Evolutionary conservation across 2,113 vertebrate species (phyloP).

Genomic region (Heptranchias perlo): DNA sequence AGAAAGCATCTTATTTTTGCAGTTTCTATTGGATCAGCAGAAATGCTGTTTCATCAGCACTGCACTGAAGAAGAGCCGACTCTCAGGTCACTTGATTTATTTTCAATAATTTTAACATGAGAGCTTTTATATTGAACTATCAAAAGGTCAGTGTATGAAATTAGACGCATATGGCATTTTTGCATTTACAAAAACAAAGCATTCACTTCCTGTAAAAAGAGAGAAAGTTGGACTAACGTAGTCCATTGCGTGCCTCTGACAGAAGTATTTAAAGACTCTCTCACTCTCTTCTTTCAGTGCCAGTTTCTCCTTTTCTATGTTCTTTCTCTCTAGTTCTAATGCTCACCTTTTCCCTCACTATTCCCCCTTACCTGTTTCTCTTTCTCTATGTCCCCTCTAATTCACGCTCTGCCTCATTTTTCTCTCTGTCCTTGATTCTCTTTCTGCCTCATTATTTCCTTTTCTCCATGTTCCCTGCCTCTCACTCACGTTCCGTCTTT

Average conservation of each 20-base stretch:
- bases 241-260: background rate
- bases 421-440: background rate
- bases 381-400: background rate
- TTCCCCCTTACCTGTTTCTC: background rate
- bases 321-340: background rate
- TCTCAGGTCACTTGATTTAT: background rate
- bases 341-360: background rate
- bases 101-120: background rate
- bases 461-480: too few relatives aligned
- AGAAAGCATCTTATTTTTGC: background rate
- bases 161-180: background rate
- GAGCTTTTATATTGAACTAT: background rate
- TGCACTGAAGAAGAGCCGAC: background rate
- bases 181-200: background rate
- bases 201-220: background rate
- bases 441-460: too few relatives aligned
- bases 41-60: background rate
- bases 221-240: background rate
- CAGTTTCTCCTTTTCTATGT: background rate
- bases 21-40: background rate
- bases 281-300: background rate
- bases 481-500: too few relatives aligned
- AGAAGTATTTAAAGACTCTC: background rate
- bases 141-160: background rate
- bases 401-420: background rate